Base-by-base conservation (phyloP, 2,888 invertebrate species). In the Venustoraphidia nigricollis region DNA sequence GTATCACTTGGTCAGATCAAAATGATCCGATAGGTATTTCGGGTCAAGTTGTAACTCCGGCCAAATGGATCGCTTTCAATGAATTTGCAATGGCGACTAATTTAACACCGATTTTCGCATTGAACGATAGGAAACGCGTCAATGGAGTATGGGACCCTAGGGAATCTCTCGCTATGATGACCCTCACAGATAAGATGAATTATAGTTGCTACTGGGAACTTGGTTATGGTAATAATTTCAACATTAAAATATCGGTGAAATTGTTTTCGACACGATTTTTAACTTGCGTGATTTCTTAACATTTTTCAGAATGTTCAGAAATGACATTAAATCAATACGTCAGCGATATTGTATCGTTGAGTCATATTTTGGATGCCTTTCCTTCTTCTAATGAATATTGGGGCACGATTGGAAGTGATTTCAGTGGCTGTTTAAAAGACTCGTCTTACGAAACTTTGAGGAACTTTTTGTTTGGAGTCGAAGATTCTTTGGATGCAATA, bases 141-240 rank as follows among this genome's bases (percentile, higher is more conserved):
- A 57, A 60, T 1, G 68, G 70, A 0, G 69, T 71, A 1, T 88
- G 86, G 84, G 77, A 86, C 58, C 75, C 83, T 0, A 76, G 77
- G 56, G 73, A 79, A 44, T 73, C 81, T 0, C 59, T 79, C 39
- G 72, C 76, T 36, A 73, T 89, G 11, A 67, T 91, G 44, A 76
- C 81, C 4, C 75, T 80, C 44, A 80, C 82, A 8, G 77, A 81
- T 51, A 71, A 74, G 57, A 73, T 78, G 50, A 75, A 76, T 37
- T 73, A 76, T 8, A 73, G 77, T 50, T 75, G 81, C 27, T 77
- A 73, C 53, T 88, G 84, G 84, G 83, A 87, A 63, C 63, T 85
- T 14, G 83, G 82, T 48, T 79, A 79, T 60, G 82, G 83, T 84
- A 64, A 67, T 66, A 50, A 54, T 34, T 14, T 27, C 27, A 8